Evolutionary conservation across 2,888 invertebrate species (phyloP).

Genomic region (Nysson spinosus): DNA sequence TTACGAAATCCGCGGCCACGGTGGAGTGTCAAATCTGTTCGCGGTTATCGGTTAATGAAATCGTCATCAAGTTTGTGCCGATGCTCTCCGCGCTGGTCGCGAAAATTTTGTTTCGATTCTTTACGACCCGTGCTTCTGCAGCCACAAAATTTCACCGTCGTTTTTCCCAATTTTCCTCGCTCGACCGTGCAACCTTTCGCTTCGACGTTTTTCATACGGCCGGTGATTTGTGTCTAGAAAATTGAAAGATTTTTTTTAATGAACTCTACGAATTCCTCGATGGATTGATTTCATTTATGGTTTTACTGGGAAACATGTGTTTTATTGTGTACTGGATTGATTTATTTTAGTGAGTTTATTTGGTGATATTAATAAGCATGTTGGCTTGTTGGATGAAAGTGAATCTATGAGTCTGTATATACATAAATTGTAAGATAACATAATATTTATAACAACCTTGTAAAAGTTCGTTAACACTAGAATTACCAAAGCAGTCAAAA

Average conservation of each 20-base stretch:
- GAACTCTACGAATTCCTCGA: background rate
- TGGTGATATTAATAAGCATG: too few species aligned
- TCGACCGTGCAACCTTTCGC: background rate
- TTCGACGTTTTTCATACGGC: background rate
- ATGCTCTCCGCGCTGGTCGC: conserved; percentile 22
- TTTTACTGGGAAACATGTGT: background rate
- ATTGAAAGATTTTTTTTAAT: conserved; percentile 1
- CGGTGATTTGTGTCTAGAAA: background rate
- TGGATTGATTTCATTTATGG: background rate
- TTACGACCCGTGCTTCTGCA: conserved; percentile 23
- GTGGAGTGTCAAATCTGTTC: conserved; percentile 52
- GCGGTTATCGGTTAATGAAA: conserved; percentile 62
- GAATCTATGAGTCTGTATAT: too few species aligned
- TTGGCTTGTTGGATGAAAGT: too few species aligned
- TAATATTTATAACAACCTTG: too few species aligned
- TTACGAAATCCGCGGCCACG: conserved; percentile 56
- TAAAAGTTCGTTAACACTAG: too few species aligned
- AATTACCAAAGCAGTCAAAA: too few species aligned
- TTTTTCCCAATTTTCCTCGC: conserved; percentile 2
- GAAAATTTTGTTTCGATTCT: conserved; percentile 45
- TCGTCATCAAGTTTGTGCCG: conserved; percentile 58
- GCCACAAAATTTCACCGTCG: conserved; percentile 8
- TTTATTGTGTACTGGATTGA: too few species aligned
- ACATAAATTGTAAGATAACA: too few species aligned
- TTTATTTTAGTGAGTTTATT: too few species aligned